A percentile compares a stretch with the other conserved stretches of the same genome.
Conservation (phyloP, 2,113 vertebrate species). For the human region GRCh38 chr18:54372001-54372500, state of each 20-base stretch:
- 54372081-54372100: constrained; percentile 26
- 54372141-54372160: background rate
- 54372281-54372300: background rate
- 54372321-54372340: constrained; percentile 14
- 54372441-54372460: constrained; percentile 22
- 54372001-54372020: background rate
- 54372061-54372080: background rate
- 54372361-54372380: constrained; percentile 40
- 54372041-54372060: background rate
- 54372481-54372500: constrained; percentile 86
- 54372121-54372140: background rate
- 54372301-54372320: background rate
- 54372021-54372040: background rate
- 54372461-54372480: constrained; percentile 75
- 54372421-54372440: background rate
- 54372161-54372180: background rate
- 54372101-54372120: background rate
- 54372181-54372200: background rate
- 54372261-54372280: background rate
- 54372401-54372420: background rate
- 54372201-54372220: constrained; percentile 22
- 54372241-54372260: background rate
- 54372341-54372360: constrained; percentile 24
- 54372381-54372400: constrained; percentile 12
- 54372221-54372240: background rate